Percentiles rank a stretch among this genome's conserved stretches.
phyloP scores from a whole-genome alignment of 2,797 vertebrate species.

The Gambusia yucatana region DNA sequence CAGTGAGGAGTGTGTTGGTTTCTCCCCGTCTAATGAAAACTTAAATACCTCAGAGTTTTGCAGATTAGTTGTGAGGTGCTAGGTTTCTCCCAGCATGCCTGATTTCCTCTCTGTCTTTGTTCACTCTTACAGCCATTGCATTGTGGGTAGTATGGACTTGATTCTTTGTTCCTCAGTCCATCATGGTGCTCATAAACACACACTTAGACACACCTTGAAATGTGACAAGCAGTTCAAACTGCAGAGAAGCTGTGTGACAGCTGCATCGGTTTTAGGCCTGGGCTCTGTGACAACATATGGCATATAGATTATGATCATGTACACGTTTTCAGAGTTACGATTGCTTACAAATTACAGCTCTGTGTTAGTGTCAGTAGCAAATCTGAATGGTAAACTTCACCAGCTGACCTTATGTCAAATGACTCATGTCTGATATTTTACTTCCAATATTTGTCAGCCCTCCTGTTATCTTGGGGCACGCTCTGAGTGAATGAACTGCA shows the following conservation, averaged over 20 bases:
- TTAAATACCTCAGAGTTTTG: conserved; percentile 66
- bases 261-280: background rate
- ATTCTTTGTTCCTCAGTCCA: conserved; percentile 42
- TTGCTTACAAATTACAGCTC: background rate
- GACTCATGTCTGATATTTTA: background rate
- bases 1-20: conserved; percentile 30
- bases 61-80: conserved; percentile 74
- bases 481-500: too few species aligned
- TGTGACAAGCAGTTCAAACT: background rate
- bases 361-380: background rate
- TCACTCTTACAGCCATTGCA: conserved; percentile 30
- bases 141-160: conserved; percentile 19
- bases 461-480: too few species aligned
- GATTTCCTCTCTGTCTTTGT: background rate
- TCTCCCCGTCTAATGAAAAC: conserved; percentile 69
- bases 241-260: background rate
- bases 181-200: background rate
- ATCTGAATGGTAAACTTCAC: background rate
- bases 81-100: conserved; percentile 44
- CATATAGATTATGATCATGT: background rate
- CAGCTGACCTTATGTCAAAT: background rate
- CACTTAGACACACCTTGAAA: background rate
- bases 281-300: background rate
- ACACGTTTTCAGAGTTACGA: background rate
- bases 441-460: too few species aligned